These are phyloP conservation scores for Willisornis vidua DNA, from an alignment of 2,113 vertebrate species.

Conservation along the genomic window DNA sequence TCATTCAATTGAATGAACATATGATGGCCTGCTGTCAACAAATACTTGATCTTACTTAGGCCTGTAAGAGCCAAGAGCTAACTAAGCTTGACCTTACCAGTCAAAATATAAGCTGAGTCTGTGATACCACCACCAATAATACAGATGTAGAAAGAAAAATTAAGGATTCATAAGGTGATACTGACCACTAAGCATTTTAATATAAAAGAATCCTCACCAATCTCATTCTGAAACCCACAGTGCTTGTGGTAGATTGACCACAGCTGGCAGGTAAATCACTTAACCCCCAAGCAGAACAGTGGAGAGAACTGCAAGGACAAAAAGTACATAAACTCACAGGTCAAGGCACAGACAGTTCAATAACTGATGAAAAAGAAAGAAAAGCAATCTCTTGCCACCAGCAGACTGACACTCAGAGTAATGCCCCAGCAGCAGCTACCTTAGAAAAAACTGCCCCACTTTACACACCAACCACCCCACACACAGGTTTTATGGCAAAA, in stretches of 20 bases:
- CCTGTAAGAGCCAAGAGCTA: not conserved
- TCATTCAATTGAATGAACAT: not conserved
- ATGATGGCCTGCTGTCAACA: not conserved
- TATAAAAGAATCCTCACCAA: not conserved
- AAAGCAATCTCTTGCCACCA: not conserved
- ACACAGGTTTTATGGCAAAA: not conserved
- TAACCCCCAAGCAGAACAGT: not conserved
- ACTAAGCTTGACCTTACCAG: not conserved
- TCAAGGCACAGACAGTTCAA: not conserved
- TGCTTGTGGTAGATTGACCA: not conserved
- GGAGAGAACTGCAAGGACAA: not conserved
- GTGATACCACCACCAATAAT: not conserved
- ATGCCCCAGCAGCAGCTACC: not conserved
- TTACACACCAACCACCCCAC: not conserved
- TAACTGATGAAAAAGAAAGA: not conserved
- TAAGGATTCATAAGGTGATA: not conserved
- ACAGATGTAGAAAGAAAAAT: not conserved
- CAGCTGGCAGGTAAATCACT: not conserved
- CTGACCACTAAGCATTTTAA: not conserved
- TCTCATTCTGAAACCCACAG: not conserved
- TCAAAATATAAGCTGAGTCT: not conserved
- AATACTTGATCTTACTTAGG: not conserved
- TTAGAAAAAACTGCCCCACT: not conserved
- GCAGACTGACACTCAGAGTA: rapidly evolving
- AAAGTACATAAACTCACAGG: not conserved